Percentiles rank a stretch among this genome's conserved stretches.
These are phyloP conservation scores for Drosophila yakuba DNA, from an alignment of 1,140 invertebrate genomes.

Conservation along the genomic window DNA sequence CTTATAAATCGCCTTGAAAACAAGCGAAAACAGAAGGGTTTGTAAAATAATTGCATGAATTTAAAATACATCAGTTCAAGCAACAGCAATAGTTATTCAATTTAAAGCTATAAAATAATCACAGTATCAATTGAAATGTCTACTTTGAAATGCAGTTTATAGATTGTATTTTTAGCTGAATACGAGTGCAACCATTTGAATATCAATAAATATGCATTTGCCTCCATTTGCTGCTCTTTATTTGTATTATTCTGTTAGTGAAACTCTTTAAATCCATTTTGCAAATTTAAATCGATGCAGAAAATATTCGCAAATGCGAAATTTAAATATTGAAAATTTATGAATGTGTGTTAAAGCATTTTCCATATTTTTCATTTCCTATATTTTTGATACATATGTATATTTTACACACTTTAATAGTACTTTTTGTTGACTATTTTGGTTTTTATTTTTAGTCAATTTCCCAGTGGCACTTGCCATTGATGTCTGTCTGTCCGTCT, in stretches of 20 bases:
- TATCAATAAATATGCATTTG: conserved; percentile 1
- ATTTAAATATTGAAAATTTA: conserved; percentile 15
- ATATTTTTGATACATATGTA: not conserved
- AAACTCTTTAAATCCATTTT: not conserved
- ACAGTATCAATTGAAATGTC: too few species aligned
- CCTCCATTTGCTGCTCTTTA: not conserved
- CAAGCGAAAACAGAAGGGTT: too few species aligned
- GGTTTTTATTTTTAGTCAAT: not conserved
- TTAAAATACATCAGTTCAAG: too few species aligned
- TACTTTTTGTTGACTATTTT: not conserved
- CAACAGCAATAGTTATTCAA: too few species aligned
- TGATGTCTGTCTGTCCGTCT: not conserved
- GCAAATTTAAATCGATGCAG: not conserved
- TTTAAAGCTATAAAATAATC: too few species aligned
- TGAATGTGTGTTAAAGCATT: conserved; percentile 1
- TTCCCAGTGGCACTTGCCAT: conserved; percentile 8
- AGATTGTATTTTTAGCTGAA: too few species aligned
- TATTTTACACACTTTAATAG: not conserved
- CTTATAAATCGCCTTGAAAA: too few species aligned
- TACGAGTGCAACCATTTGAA: not conserved
- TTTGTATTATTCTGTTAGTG: not conserved
- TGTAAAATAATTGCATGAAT: too few species aligned
- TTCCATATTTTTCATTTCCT: not conserved
- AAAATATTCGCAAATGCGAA: not conserved
- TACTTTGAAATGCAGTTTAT: too few species aligned